Percentiles rank a stretch among this genome's conserved stretches.
These are phyloP conservation scores for Calyptommatus sinebrachiatus DNA, from an alignment of 2,113 vertebrate genomes.

Conservation along the genomic window DNA sequence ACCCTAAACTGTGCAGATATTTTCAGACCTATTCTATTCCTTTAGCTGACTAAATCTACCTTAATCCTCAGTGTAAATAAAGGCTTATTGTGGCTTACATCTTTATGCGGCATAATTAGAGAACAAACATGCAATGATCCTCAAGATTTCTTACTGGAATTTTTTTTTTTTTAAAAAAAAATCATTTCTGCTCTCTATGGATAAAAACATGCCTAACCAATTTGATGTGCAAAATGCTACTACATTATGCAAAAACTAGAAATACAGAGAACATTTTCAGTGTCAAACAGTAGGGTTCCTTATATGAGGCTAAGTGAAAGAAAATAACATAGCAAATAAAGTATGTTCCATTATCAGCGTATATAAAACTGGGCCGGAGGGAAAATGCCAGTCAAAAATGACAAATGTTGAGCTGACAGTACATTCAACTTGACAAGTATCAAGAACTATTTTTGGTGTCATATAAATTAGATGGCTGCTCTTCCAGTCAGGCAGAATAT, in stretches of 20 bases:
- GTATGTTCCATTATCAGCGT: not conserved
- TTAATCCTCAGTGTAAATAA: slow-evolving; percentile 10
- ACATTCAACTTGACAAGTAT: slow-evolving; percentile 2
- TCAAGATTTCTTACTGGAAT: not conserved
- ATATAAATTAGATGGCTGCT: slow-evolving; percentile 2
- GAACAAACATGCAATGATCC: rapidly evolving
- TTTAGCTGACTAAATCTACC: not conserved
- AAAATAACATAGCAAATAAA: not conserved
- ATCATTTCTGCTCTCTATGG: not conserved
- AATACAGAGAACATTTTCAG: not conserved
- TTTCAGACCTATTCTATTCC: not conserved
- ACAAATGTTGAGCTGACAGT: slow-evolving; percentile 19
- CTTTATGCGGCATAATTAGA: not conserved
- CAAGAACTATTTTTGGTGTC: not conserved
- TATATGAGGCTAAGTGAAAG: not conserved
- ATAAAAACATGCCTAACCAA: not conserved
- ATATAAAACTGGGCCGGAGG: not conserved
- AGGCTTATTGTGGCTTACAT: not conserved
- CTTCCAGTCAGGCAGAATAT: slow-evolving; percentile 6
- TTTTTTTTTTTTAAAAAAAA: not conserved
- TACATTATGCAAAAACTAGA: not conserved
- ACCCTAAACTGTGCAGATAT: rapidly evolving
- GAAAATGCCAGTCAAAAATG: not conserved
- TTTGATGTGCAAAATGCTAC: not conserved
- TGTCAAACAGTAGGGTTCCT: not conserved